phyloP scores from a whole-genome alignment of 2,888 invertebrate genomes.

The Drosophila seclusa region DNA sequence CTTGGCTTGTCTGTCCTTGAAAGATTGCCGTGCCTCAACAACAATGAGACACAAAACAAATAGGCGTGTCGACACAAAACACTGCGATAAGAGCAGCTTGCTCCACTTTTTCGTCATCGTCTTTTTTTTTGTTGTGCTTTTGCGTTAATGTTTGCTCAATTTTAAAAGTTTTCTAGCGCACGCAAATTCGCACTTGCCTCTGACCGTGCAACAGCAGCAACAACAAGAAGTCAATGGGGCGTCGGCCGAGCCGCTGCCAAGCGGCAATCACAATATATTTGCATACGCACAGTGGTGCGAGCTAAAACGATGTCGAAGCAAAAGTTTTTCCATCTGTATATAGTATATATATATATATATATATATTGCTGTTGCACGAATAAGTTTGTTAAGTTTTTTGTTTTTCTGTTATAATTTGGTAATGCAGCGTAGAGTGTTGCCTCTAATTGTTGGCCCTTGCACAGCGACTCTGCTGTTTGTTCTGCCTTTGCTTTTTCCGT shows the following conservation, averaged over 20 bases:
- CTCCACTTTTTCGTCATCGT: constrained; percentile 48
- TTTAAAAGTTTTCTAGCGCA: constrained; percentile 78
- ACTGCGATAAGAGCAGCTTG: constrained; percentile 64
- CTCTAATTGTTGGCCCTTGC: constrained; percentile 64
- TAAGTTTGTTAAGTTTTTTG: constrained; percentile 64
- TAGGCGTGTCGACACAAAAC: constrained; percentile 57
- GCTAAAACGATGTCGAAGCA: constrained; percentile 37
- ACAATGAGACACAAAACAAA: constrained; percentile 51
- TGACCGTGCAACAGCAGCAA: constrained; percentile 16
- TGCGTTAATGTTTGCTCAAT: constrained; percentile 78
- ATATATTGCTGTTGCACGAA: constrained; percentile 22
- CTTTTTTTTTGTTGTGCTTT: constrained; percentile 10
- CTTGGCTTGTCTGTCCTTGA: constrained; percentile 72
- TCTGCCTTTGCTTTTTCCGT: constrained; percentile 3
- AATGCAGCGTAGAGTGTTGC: constrained; percentile 62
- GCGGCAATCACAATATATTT: constrained; percentile 59
- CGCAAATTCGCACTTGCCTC: constrained; percentile 76
- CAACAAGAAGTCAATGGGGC: constrained; percentile 24
- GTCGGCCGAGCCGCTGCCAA: constrained; percentile 53
- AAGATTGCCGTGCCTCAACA: constrained; percentile 62
- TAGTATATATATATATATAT: constrained; percentile 25
- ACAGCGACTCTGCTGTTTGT: constrained; percentile 48
- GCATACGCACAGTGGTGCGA: constrained; percentile 70
- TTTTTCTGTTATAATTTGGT: constrained; percentile 73
- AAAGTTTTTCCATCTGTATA: constrained; percentile 38